Base-by-base conservation (phyloP, 2,888 invertebrate genomes). In the Parnassius glacialis region DNA sequence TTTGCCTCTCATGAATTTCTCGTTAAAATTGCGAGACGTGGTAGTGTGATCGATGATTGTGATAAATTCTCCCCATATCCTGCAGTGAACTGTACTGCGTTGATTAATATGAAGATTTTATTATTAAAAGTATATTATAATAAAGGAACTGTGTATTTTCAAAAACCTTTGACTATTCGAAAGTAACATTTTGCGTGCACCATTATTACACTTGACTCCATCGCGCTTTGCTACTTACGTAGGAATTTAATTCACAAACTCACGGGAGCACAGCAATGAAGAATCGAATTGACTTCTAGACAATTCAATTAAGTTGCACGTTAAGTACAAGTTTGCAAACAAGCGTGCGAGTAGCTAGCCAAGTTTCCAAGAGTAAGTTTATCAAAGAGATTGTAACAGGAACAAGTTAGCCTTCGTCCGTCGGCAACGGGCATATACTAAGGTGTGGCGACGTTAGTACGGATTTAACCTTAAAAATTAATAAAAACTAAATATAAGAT, bases 241-340 rank as follows among this genome's bases (percentile, higher is more conserved):
- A 34, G 62, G 50, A 58, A 62, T 62, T 57, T 53, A 53, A 50
- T 54, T 62, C 34, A 42, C 53, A 57, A 62, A 58, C 55, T 62
- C 41, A 62, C 60, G 53, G 59, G 53, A 73, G 70, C 73, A 69
- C 67, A 68, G 70, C 75, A 74, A 73, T 74, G 81, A 81, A 83
- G 83, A 83, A 84, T 83, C 80, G 79, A 85, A 87, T 85, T 81
- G 85, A 87, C 87, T 88, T 83, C 83, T 79, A 80, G 85, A 84
- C 84, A 83, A 89, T 90, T 87, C 86, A 90, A 90, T 90, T 90
- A 89, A 82, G 83, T 71, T 80, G 78, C 78, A 84, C 80, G 85
- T 81, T 86, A 85, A 88, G 86, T 86, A 85, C 81, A 86, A 87
- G 86, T 87, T 88, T 80, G 80, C 85, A 83, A 86, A 86, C 87